A percentile compares a stretch with the other conserved stretches of the same genome.
Evolutionary conservation across 2,113 vertebrate genomes (phyloP).

Genomic region (Gorsachius goisagi): DNA sequence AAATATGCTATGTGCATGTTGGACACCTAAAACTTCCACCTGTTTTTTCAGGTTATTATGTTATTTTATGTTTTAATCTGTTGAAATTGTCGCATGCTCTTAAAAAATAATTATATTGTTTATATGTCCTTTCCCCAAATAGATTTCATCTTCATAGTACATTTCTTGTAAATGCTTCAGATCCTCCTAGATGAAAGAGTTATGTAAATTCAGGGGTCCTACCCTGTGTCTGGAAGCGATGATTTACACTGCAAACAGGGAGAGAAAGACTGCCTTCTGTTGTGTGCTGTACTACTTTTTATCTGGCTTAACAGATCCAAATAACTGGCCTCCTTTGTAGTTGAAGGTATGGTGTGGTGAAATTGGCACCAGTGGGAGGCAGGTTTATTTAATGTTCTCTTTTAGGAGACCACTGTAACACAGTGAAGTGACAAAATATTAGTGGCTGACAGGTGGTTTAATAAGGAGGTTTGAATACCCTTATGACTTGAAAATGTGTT

Average conservation of each 20-base stretch:
- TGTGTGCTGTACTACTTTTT: background rate
- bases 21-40: background rate
- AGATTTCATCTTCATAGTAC: background rate
- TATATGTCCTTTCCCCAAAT: background rate
- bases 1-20: background rate
- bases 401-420: background rate
- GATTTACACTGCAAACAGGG: background rate
- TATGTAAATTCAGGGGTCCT: background rate
- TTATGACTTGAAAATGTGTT: constrained; percentile 18
- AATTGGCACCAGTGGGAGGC: background rate
- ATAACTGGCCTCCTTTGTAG: background rate
- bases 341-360: background rate
- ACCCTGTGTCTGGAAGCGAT: background rate
- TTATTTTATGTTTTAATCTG: background rate
- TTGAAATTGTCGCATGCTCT: background rate
- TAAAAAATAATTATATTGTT: background rate
- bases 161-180: background rate
- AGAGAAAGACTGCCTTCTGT: fast-evolving
- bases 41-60: background rate
- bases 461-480: background rate
- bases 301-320: background rate
- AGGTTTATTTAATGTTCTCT: background rate
- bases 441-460: background rate
- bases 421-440: background rate
- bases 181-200: background rate